These are phyloP conservation scores for Nymphalis polychloros DNA, from an alignment of 2,888 invertebrate genomes.

Conservation along the genomic window DNA sequence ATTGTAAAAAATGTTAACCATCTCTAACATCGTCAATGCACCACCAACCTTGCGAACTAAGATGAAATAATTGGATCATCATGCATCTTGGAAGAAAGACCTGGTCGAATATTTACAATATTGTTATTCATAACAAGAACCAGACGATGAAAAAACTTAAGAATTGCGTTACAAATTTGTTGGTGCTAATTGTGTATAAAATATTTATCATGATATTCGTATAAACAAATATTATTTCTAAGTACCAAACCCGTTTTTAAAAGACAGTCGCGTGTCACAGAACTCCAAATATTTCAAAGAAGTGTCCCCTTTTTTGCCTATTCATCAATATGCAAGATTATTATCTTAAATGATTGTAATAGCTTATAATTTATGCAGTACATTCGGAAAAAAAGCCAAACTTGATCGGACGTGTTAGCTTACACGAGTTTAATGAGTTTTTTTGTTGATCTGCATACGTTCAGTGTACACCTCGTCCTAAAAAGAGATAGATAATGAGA, in stretches of 20 bases:
- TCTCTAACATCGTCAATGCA: no score
- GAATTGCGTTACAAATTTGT: no score
- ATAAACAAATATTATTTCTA: neutral
- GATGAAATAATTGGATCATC: no score
- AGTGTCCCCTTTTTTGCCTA: constrained; percentile 47
- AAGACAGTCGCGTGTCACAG: constrained; percentile 18
- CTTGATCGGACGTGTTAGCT: constrained; percentile 31
- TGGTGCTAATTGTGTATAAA: no score
- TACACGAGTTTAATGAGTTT: constrained; percentile 38
- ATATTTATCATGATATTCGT: neutral
- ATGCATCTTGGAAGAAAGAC: no score
- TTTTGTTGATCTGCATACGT: constrained; percentile 26
- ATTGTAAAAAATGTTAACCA: no score
- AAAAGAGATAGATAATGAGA: constrained; percentile 9
- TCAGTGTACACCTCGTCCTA: constrained; percentile 16
- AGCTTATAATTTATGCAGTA: constrained; percentile 67
- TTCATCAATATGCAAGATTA: constrained; percentile 64
- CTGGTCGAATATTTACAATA: no score
- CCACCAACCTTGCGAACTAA: no score
- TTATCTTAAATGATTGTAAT: constrained; percentile 76
- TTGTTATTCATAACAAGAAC: no score
- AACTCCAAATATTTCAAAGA: constrained; percentile 18
- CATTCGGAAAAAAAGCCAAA: constrained; percentile 56
- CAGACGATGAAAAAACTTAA: no score
- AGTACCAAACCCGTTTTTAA: neutral